Evolutionary conservation across 2,888 invertebrate species (phyloP).

Genomic region (Mythimna lalbum): DNA sequence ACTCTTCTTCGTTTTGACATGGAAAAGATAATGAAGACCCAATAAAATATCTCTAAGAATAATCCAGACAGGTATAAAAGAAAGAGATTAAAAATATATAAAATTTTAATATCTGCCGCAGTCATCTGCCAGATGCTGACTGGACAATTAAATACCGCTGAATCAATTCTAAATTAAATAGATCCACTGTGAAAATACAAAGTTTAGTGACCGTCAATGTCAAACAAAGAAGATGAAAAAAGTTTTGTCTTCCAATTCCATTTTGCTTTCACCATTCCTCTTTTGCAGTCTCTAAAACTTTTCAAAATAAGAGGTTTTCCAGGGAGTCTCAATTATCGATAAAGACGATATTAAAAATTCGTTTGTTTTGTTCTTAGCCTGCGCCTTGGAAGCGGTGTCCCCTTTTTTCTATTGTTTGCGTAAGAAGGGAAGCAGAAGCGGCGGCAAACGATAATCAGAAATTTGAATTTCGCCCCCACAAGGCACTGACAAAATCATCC

Average conservation of each 20-base stretch:
- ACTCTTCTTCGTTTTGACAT: slow-evolving; percentile 24
- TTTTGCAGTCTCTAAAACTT: slow-evolving; percentile 89
- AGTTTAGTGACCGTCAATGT: slow-evolving; percentile 90
- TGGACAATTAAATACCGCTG: slow-evolving; percentile 82
- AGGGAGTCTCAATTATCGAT: slow-evolving; percentile 90
- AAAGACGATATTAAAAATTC: slow-evolving; percentile 91
- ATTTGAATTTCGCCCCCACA: slow-evolving; percentile 88
- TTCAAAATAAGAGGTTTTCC: slow-evolving; percentile 90
- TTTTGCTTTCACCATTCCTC: slow-evolving; percentile 88
- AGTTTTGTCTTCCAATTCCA: slow-evolving; percentile 89
- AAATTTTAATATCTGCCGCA: slow-evolving; percentile 80
- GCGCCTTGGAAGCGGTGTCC: slow-evolving; percentile 86
- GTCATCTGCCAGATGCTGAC: slow-evolving; percentile 82
- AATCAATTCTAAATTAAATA: slow-evolving; percentile 89
- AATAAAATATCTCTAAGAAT: slow-evolving; percentile 40
- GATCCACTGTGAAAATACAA: slow-evolving; percentile 88
- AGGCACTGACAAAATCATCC: slow-evolving; percentile 84
- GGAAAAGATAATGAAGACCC: slow-evolving; percentile 20
- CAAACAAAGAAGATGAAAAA: slow-evolving; percentile 91
- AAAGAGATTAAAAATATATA: slow-evolving; percentile 51
- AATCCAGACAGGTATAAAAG: slow-evolving; percentile 53
- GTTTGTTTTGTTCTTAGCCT: slow-evolving; percentile 90
- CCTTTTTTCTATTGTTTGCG: slow-evolving; percentile 89
- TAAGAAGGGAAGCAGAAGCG: slow-evolving; percentile 84
- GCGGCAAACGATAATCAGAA: slow-evolving; percentile 88